A percentile compares a stretch with the other conserved stretches of the same genome.
These are phyloP conservation scores for Xylocopa sonorina DNA, from an alignment of 1,140 invertebrate species.

Conservation along the genomic window DNA sequence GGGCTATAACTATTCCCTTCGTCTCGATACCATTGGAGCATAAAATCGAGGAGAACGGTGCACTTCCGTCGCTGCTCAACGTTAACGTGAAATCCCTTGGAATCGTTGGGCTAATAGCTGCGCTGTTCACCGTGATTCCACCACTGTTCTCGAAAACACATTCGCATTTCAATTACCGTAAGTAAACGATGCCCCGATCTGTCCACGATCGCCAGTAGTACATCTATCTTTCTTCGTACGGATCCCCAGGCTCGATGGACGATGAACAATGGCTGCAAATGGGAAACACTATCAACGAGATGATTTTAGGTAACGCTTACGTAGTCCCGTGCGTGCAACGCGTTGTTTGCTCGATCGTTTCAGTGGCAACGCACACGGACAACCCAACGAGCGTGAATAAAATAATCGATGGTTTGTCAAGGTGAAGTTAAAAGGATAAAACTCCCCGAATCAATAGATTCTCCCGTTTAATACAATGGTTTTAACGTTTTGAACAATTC, in stretches of 20 bases:
- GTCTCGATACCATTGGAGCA: slow-evolving; percentile 71
- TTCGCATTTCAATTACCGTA: slow-evolving; percentile 59
- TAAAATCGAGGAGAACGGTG: slow-evolving; percentile 42
- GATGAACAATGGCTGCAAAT: slow-evolving; percentile 54
- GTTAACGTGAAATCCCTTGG: slow-evolving; percentile 71
- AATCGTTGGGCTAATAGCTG: slow-evolving; percentile 68
- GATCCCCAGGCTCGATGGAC: slow-evolving; percentile 51
- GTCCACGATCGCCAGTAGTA: background rate
- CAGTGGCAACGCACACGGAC: slow-evolving; percentile 58
- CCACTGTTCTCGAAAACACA: slow-evolving; percentile 67
- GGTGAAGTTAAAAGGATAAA: slow-evolving; percentile 61
- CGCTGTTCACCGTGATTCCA: slow-evolving; percentile 61
- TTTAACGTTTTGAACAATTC: background rate
- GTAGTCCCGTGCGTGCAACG: slow-evolving; percentile 74
- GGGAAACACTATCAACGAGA: slow-evolving; percentile 67
- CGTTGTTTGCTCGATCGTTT: slow-evolving; percentile 73
- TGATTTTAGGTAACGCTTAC: slow-evolving; percentile 72
- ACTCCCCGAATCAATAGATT: background rate
- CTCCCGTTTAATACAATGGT: background rate
- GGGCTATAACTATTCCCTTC: slow-evolving; percentile 74
- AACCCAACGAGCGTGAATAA: slow-evolving; percentile 74
- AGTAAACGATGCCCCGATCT: slow-evolving; percentile 20
- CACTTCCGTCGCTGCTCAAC: slow-evolving; percentile 59
- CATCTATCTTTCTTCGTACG: background rate
- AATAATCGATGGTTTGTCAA: slow-evolving; percentile 78